A percentile compares a stretch with the other conserved stretches of the same genome.
These are phyloP conservation scores for Ophion obscuratus DNA, from an alignment of 2,888 invertebrate genomes.

Conservation along the genomic window DNA sequence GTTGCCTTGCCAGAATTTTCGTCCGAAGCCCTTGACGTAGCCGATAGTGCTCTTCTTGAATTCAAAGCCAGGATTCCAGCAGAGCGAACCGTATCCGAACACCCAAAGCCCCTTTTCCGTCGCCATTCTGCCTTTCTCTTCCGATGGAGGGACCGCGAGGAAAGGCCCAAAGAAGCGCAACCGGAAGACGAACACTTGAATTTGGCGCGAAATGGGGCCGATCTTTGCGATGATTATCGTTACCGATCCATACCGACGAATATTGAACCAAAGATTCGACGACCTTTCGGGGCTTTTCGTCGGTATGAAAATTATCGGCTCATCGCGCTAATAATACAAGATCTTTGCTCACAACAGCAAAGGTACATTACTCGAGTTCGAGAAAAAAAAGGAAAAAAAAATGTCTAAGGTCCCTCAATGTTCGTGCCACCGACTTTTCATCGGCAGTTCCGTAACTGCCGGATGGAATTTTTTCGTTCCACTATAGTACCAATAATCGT, in stretches of 20 bases:
- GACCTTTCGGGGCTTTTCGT: no score
- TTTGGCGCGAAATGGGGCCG: no score
- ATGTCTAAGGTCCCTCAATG: slow-evolving; percentile 26
- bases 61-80: slow-evolving; percentile 97
- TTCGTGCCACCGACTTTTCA: slow-evolving; percentile 53
- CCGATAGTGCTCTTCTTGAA: slow-evolving; percentile 92
- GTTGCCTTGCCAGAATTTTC: slow-evolving; percentile 97
- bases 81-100: slow-evolving; percentile 97
- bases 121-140: slow-evolving; percentile 43
- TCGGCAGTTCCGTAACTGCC: slow-evolving; percentile 49
- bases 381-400: background rate
- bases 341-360: background rate
- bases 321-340: background rate
- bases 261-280: no score
- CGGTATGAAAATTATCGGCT: background rate
- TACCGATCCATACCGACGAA: slow-evolving; percentile 1
- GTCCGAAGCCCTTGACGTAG: slow-evolving; percentile 91
- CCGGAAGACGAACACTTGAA: no score
- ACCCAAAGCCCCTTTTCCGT: slow-evolving; percentile 89
- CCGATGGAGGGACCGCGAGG: no score
- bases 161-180: no score
- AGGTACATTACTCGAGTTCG: background rate
- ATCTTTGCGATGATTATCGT: background rate
- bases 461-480: slow-evolving; percentile 49
- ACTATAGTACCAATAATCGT: slow-evolving; percentile 2